Evolutionary conservation across 1,140 invertebrate genomes (phyloP).

Genomic region (Homarus americanus): DNA sequence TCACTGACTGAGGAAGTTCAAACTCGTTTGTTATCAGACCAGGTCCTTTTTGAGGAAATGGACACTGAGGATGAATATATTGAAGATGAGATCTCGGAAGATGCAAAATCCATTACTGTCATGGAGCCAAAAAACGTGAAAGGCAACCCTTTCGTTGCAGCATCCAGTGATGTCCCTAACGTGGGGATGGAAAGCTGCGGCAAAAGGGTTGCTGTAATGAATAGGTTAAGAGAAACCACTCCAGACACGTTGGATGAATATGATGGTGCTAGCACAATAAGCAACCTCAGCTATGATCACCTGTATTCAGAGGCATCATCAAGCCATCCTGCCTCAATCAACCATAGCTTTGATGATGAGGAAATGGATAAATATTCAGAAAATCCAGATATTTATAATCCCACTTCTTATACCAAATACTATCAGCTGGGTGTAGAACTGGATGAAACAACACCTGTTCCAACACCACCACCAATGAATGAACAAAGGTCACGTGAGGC

Average conservation of each 20-base stretch:
- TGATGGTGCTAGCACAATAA: slow-evolving; percentile 70
- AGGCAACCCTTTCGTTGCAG: slow-evolving; percentile 75
- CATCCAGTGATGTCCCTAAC: slow-evolving; percentile 68
- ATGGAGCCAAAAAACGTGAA: slow-evolving; percentile 75
- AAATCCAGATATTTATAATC: slow-evolving; percentile 64
- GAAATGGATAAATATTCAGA: slow-evolving; percentile 53
- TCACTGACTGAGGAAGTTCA: slow-evolving; percentile 64
- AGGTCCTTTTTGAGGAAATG: slow-evolving; percentile 31
- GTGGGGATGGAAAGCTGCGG: slow-evolving; percentile 57
- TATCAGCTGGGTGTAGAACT: slow-evolving; percentile 66
- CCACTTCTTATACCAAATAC: slow-evolving; percentile 68
- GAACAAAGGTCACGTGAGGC: slow-evolving; percentile 16
- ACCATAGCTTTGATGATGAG: slow-evolving; percentile 68
- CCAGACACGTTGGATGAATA: slow-evolving; percentile 65
- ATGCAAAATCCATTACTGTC: slow-evolving; percentile 37
- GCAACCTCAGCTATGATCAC: slow-evolving; percentile 65
- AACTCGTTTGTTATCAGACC: slow-evolving; percentile 31
- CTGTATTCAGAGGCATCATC: slow-evolving; percentile 71
- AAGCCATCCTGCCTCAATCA: slow-evolving; percentile 55
- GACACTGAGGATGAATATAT: slow-evolving; percentile 68
- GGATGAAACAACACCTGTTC: slow-evolving; percentile 63
- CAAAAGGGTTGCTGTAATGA: slow-evolving; percentile 74
- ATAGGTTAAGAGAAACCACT: slow-evolving; percentile 41
- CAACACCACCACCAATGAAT: slow-evolving; percentile 29
- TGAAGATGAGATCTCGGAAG: slow-evolving; percentile 56